Evolutionary conservation across 2,113 vertebrate genomes (phyloP).

Genomic region (Phylloscopus trochiloides): DNA sequence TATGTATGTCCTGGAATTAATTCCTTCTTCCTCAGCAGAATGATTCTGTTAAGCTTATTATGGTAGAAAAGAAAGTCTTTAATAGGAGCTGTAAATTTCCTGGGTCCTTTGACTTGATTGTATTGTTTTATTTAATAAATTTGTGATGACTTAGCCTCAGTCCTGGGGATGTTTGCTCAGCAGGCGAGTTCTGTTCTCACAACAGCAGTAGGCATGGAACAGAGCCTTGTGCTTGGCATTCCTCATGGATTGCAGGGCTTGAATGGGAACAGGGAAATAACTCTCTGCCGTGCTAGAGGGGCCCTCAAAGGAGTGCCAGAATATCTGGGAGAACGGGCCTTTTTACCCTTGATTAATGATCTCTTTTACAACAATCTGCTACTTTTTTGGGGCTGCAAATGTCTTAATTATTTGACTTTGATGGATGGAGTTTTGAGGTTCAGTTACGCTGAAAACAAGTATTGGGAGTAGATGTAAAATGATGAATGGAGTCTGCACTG

Average conservation of each 20-base stretch:
- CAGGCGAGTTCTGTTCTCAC: not conserved
- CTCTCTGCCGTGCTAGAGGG: not conserved
- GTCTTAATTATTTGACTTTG: not conserved
- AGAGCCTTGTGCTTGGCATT: not conserved
- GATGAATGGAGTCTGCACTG: fast-evolving
- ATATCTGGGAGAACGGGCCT: not conserved
- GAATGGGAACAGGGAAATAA: not conserved
- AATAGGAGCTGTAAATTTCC: not conserved
- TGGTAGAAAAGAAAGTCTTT: not conserved
- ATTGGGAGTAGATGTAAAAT: not conserved
- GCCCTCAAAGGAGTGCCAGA: not conserved
- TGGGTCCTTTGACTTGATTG: not conserved
- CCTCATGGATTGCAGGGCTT: not conserved
- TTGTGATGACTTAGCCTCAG: not conserved
- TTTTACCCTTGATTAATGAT: not conserved
- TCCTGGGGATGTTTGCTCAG: not conserved
- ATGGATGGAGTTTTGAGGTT: not conserved
- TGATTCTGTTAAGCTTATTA: not conserved
- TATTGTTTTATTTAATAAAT: not conserved
- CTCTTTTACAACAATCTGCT: not conserved
- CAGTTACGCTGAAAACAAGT: not conserved
- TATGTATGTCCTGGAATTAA: not conserved
- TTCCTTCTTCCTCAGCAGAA: not conserved
- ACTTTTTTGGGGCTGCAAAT: not conserved
- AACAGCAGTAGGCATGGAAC: not conserved